Base-by-base conservation (phyloP, 2,888 invertebrate species). In the Agrotis clavis region DNA sequence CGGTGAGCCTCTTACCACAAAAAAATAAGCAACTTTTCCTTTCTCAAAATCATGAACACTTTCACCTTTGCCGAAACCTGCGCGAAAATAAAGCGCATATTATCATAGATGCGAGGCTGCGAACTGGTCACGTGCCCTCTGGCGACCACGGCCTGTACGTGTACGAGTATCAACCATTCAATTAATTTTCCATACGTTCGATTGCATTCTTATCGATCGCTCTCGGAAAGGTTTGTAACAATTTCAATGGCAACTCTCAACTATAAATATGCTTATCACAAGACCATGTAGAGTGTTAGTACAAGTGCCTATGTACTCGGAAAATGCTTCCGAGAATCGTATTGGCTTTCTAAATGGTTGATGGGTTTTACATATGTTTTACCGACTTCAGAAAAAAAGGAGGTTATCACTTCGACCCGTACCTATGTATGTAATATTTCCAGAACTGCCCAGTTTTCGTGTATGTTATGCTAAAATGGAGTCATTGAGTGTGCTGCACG, bases 11-110 rank as follows among this genome's bases (percentile, higher is more conserved):
- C 92, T 90, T 90, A 89, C 90, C 88, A 92, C 92, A 94, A 41
- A 94, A 25, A 95, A 94, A 94, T 92, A 91, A 92, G 92, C 93
- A 92, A 94, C 95, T 95, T 95, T 95, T 95, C 93, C 95, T 95
- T 96, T 95, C 96, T 94, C 93, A 94, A 95, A 94, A 94, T 92
- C 90, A 91, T 90, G 91, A 93, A 90, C 92, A 95, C 96, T 96
- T 96, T 96, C 96, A 93, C 96, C 94, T 89, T 87, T 88, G 91
- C 92, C 93, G 91, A 94, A 94, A 93, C 92, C 87, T 86, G 88
- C 91, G 90, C 92, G 91, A 92, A 91, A 89, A 88, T 81, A 86
- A 82, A 79, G 86, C 85, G 86, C 87, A 87, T 64, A 72, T 87
- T 88, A 87, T 76, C 87, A 88, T 86, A 87, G 77, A 87, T 85